A percentile compares a stretch with the other conserved stretches of the same genome.
Conservation (phyloP, 1,140 invertebrate species). For the Ganaspis sp. region DNA sequence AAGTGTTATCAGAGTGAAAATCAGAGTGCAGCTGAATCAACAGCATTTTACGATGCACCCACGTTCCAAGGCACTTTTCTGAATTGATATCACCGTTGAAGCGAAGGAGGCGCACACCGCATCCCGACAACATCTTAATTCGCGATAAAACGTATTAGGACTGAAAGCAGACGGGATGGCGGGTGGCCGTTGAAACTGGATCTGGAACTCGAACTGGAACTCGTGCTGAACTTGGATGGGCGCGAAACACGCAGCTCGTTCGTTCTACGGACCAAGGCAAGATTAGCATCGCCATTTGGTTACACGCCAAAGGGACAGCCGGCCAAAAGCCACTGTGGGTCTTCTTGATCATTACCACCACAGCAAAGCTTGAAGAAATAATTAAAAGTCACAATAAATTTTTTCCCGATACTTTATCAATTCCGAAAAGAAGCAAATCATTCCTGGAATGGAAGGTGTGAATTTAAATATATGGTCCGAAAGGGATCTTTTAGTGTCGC, state of each 20-base stretch:
- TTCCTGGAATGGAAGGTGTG: neutral
- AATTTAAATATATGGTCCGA: no score
- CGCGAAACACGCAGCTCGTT: constrained; percentile 55
- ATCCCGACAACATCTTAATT: constrained; percentile 71
- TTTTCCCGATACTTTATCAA: neutral
- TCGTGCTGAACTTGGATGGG: constrained; percentile 43
- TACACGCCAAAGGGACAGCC: constrained; percentile 63
- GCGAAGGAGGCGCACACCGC: constrained; percentile 52
- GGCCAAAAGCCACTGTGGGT: constrained; percentile 18
- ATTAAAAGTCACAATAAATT: neutral
- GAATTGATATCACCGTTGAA: constrained; percentile 47
- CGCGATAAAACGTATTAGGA: constrained; percentile 71
- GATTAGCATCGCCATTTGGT: constrained; percentile 71
- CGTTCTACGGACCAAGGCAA: constrained; percentile 58
- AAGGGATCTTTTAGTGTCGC: no score
- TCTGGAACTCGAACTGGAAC: constrained; percentile 43
- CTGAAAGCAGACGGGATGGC: constrained; percentile 56
- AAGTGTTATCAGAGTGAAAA: constrained; percentile 9
- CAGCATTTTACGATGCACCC: constrained; percentile 7
- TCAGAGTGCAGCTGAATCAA: constrained; percentile 1
- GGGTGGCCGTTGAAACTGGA: constrained; percentile 42
- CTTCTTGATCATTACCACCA: constrained; percentile 19
- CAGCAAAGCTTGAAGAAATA: neutral
- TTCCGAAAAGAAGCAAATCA: neutral
- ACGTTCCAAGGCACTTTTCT: constrained; percentile 36